phyloP scores from a whole-genome alignment of 2,797 vertebrate species.

The Threskiornis aethiopicus region DNA sequence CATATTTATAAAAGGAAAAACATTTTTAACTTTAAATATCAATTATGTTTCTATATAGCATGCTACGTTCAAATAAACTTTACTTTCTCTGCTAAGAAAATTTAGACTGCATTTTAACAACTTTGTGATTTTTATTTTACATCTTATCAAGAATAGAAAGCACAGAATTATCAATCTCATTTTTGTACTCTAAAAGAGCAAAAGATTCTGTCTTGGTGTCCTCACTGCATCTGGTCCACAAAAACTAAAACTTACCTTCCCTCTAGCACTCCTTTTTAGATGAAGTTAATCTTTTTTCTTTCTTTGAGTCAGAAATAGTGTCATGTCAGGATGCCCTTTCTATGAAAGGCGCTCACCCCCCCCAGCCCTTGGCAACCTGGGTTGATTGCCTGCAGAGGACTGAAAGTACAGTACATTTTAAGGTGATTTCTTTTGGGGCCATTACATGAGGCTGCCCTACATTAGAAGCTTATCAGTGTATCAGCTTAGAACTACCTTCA shows the following conservation, averaged over 20 bases:
- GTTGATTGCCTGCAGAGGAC: background rate
- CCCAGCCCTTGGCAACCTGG: background rate
- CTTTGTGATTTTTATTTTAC: background rate
- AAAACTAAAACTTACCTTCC: background rate
- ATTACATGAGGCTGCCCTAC: background rate
- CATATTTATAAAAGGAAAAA: constrained; percentile 30
- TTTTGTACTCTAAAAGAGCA: background rate
- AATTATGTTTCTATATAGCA: constrained; percentile 60
- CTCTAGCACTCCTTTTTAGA: background rate
- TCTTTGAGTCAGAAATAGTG: background rate
- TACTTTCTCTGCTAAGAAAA: constrained; percentile 35
- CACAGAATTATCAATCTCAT: background rate
- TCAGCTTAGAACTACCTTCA: background rate
- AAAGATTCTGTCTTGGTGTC: background rate
- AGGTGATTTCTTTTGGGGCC: background rate
- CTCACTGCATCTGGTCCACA: background rate
- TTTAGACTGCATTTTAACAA: background rate
- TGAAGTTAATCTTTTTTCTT: background rate
- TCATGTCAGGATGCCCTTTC: background rate
- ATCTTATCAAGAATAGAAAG: background rate
- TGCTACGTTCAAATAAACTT: constrained; percentile 68
- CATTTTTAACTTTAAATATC: constrained; percentile 31
- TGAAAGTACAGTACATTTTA: background rate
- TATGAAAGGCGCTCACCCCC: background rate
- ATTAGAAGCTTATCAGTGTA: background rate